Evolutionary conservation across 2,113 vertebrate genomes (phyloP).

Genomic region (Datnioides undecimradiatus): DNA sequence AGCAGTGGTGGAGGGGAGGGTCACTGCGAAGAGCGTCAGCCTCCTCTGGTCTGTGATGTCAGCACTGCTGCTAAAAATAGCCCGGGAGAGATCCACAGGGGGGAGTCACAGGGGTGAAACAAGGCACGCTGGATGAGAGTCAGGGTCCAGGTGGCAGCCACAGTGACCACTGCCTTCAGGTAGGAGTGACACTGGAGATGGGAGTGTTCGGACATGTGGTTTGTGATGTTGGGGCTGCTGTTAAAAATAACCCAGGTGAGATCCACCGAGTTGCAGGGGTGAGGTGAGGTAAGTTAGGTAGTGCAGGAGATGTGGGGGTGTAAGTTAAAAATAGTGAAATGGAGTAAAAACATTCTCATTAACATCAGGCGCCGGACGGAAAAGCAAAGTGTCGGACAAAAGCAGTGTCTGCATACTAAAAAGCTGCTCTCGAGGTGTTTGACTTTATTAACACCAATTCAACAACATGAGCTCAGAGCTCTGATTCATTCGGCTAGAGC

Average conservation of each 20-base stretch:
- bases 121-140: constrained; percentile 39
- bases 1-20: constrained; percentile 60
- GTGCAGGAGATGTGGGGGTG: neutral
- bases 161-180: constrained; percentile 28
- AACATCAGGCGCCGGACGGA: neutral
- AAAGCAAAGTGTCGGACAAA: constrained; percentile 11
- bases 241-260: constrained; percentile 82
- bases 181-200: constrained; percentile 46
- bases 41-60: constrained; percentile 81
- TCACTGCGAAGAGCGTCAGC: constrained; percentile 70
- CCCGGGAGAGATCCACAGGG: constrained; percentile 44
- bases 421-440: constrained; percentile 14
- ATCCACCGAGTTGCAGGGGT: neutral
- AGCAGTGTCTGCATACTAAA: constrained; percentile 1
- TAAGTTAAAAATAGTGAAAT: neutral
- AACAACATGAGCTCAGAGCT: constrained; percentile 6
- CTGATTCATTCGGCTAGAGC: constrained; percentile 5
- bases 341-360: constrained; percentile 21
- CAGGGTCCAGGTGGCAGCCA: constrained; percentile 49
- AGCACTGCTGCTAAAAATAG: constrained; percentile 87
- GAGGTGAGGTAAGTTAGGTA: constrained; percentile 3
- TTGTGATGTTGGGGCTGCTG: constrained; percentile 75
- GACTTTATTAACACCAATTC: constrained; percentile 29
- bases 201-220: constrained; percentile 33
- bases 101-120: constrained; percentile 53